Base-by-base conservation (phyloP, 2,797 vertebrate genomes). In the Trichosurus vulpecula region DNA sequence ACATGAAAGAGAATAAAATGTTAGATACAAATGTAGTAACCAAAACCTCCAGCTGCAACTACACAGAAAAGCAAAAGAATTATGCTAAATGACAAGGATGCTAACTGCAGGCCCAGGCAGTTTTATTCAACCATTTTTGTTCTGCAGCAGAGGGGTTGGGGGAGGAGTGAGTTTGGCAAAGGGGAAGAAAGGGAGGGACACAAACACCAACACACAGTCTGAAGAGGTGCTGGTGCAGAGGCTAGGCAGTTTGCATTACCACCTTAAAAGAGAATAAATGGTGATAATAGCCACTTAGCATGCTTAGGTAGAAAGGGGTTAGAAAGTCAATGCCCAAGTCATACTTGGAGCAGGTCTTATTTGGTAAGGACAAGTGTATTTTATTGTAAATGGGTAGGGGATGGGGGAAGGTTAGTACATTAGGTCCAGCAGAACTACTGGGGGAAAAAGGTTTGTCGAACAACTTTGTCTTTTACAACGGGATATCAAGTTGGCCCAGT, bases 121-220 rank as follows among this genome's bases (percentile, higher is more conserved):
- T 61, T 14, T 35, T 94, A 96, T 92, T 89, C 93, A 54, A 30
- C 58, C 58, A 66, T 89, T 66, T 54, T 93, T n/a, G 92, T 89
- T 93, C 96, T 94, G 95, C 6, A 92, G 92, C 87, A 94, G 19
- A 93, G 25, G 92, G 55, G 57, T 2, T 92, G 91, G 29, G 92
- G 55, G 19, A 96, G 56, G 89, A 91, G n/a, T 22, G 94, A 96
- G 96, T 47, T 51, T 0, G 6, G 91, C 92, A 95, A 41, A 87
- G 35, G n/a, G 87, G 52, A 92, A 22, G 16, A 47, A 92, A 47
- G 31, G 61, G 1, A 92, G 22, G 94, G 10, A 14, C 41, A 9
- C 47, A 35, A 52, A 91, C 41, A 94, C 54, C 90, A 92, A 95
- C 51, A 96, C 96, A 95, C 52, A 96, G 87, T 81, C 66, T 25